Percentiles rank a stretch among this genome's conserved stretches.
phyloP scores from a whole-genome alignment of 2,113 vertebrate species.

The Tupaia chinensis region DNA sequence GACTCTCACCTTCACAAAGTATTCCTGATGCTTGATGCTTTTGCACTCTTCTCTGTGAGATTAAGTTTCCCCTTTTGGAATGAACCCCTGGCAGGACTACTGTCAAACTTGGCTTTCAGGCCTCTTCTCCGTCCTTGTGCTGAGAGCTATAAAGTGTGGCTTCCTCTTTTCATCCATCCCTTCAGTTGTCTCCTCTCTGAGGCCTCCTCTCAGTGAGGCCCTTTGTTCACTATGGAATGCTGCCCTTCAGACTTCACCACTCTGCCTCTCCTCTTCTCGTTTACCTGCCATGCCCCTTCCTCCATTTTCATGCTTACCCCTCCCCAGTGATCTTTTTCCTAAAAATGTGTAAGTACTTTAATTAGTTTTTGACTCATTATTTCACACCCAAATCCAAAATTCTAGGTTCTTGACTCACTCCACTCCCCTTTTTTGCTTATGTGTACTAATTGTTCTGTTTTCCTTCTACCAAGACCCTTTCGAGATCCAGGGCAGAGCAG shows the following conservation, averaged over 20 bases:
- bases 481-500: background rate
- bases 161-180: background rate
- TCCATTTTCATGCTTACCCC: fast-evolving
- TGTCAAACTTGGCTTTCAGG: no score
- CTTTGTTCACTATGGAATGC: background rate
- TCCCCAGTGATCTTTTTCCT: background rate
- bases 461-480: background rate
- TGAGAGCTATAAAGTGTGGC: background rate
- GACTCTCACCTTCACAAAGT: background rate
- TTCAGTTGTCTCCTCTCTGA: background rate
- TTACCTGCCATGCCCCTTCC: no score
- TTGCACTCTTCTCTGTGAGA: background rate
- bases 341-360: background rate
- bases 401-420: background rate
- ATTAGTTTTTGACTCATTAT: background rate
- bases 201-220: background rate
- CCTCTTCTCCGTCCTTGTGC: background rate
- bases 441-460: background rate
- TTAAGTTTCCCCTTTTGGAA: background rate
- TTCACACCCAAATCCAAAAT: background rate
- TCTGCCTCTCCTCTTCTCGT: no score
- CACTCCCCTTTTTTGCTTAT: background rate
- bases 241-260: background rate
- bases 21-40: background rate
- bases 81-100: background rate